Evolutionary conservation across 1,140 invertebrate genomes (phyloP).

Genomic region (Bombus confusus): DNA sequence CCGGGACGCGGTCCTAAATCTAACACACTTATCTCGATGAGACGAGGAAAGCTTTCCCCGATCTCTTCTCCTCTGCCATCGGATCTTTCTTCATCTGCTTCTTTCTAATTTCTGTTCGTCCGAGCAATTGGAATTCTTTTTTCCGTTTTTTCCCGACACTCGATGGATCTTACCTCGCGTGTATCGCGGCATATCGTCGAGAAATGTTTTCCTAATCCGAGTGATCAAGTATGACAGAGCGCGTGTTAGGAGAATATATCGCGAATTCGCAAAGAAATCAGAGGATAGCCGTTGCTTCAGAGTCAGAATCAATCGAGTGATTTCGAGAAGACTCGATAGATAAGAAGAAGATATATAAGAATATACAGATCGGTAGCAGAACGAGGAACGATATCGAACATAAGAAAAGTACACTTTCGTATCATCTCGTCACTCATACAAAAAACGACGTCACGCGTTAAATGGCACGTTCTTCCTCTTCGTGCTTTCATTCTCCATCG

Average conservation of each 20-base stretch:
- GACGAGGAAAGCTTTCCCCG: slow-evolving; percentile 12
- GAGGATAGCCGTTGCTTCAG: slow-evolving; percentile 26
- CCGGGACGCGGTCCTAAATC: slow-evolving; percentile 26
- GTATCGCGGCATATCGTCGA: background rate
- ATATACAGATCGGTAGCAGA: slow-evolving; percentile 26
- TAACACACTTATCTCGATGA: background rate
- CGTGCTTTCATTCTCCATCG: slow-evolving; percentile 8
- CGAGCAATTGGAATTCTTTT: background rate
- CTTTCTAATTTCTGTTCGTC: background rate
- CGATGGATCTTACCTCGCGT: background rate
- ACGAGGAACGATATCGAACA: slow-evolving; percentile 68
- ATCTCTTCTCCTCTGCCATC: background rate
- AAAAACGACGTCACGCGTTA: slow-evolving; percentile 56
- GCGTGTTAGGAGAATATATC: slow-evolving; percentile 35
- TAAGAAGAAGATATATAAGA: slow-evolving; percentile 42
- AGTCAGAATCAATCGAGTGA: slow-evolving; percentile 24
- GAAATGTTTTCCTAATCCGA: background rate
- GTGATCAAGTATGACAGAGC: slow-evolving; percentile 21
- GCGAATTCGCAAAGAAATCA: slow-evolving; percentile 38
- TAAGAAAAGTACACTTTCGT: slow-evolving; percentile 73
- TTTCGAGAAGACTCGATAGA: slow-evolving; percentile 2
- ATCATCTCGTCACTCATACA: slow-evolving; percentile 63
- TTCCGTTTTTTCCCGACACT: background rate
- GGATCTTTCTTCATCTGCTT: background rate
- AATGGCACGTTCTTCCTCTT: background rate